These are phyloP conservation scores for Agelaius phoeniceus DNA, from an alignment of 2,113 vertebrate genomes.

Conservation along the genomic window DNA sequence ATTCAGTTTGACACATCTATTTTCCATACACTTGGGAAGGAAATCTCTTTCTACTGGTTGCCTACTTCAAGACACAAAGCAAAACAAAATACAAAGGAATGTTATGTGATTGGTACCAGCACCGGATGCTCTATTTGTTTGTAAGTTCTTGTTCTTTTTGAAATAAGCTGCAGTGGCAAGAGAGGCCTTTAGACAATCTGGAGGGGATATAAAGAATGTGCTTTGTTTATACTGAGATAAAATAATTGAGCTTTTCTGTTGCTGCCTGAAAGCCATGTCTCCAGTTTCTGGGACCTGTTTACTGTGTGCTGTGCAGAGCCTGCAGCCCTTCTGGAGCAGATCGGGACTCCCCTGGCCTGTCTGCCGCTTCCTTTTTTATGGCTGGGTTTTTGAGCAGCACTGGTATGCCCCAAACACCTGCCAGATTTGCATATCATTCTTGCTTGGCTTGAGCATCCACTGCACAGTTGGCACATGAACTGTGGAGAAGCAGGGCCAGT, in stretches of 20 bases:
- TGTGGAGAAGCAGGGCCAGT: slow-evolving; percentile 59
- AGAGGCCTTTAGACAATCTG: slow-evolving; percentile 37
- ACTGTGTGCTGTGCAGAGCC: not conserved
- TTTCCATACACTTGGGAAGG: slow-evolving; percentile 56
- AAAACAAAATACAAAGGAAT: not conserved
- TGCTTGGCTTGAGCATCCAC: slow-evolving; percentile 57
- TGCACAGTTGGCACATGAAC: slow-evolving; percentile 55
- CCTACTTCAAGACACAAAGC: slow-evolving; percentile 1
- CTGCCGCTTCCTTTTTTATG: slow-evolving; percentile 41
- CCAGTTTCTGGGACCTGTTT: slow-evolving; percentile 23
- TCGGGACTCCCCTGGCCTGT: slow-evolving; percentile 28
- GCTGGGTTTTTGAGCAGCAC: slow-evolving; percentile 18
- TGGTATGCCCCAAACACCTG: slow-evolving; percentile 74
- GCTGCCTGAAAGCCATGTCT: slow-evolving; percentile 4
- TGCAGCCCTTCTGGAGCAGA: slow-evolving; percentile 3
- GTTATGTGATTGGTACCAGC: slow-evolving; percentile 18
- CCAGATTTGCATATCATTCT: slow-evolving; percentile 72
- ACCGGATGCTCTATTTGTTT: slow-evolving; percentile 18
- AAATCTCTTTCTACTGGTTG: slow-evolving; percentile 22
- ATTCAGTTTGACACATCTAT: slow-evolving; percentile 50
- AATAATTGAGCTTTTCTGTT: slow-evolving; percentile 42
- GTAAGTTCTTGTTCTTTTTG: slow-evolving; percentile 24
- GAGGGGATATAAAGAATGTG: slow-evolving; percentile 18
- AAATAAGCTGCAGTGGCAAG: slow-evolving; percentile 31
- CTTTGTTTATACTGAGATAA: slow-evolving; percentile 47